Conservation (phyloP, 23 tunicate genomes). For the Ciona savignyi region DNA sequence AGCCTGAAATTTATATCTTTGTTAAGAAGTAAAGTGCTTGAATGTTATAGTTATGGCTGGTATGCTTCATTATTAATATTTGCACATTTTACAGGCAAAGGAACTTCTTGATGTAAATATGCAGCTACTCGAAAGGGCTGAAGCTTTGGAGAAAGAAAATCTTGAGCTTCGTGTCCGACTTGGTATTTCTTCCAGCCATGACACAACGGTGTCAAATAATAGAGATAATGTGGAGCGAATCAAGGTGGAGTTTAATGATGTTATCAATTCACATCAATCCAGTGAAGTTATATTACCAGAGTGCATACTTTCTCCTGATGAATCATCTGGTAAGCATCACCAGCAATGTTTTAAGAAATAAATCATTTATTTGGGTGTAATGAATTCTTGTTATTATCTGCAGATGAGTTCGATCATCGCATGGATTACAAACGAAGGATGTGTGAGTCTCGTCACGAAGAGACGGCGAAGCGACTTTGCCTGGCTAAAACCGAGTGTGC, state of each 20-base stretch:
- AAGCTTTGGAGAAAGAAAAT: conserved; percentile 65
- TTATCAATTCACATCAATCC: neutral
- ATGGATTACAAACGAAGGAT: conserved; percentile 13
- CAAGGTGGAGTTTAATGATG: conserved; percentile 51
- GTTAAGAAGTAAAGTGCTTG: no score
- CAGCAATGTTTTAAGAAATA: neutral
- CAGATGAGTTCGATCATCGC: conserved; percentile 50
- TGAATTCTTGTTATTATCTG: neutral
- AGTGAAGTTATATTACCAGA: conserved; percentile 24
- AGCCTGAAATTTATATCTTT: no score
- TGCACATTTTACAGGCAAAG: conserved; percentile 63
- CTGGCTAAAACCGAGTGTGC: conserved; percentile 52
- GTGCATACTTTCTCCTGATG: conserved; percentile 58
- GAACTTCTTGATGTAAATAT: conserved; percentile 61
- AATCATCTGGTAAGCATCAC: conserved; percentile 44
- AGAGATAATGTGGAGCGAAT: conserved; percentile 36
- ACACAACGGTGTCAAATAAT: conserved; percentile 26
- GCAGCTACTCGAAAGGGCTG: conserved; percentile 54
- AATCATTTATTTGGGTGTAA: neutral
- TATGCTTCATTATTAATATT: no score
- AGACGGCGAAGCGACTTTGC: conserved; percentile 19
- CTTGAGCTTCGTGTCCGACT: conserved; percentile 48
- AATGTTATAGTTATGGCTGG: no score
- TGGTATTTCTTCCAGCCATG: conserved; percentile 20
- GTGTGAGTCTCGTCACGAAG: conserved; percentile 1